Conservation (phyloP, 2,888 invertebrate species). For the Chrysina gloriosa region DNA sequence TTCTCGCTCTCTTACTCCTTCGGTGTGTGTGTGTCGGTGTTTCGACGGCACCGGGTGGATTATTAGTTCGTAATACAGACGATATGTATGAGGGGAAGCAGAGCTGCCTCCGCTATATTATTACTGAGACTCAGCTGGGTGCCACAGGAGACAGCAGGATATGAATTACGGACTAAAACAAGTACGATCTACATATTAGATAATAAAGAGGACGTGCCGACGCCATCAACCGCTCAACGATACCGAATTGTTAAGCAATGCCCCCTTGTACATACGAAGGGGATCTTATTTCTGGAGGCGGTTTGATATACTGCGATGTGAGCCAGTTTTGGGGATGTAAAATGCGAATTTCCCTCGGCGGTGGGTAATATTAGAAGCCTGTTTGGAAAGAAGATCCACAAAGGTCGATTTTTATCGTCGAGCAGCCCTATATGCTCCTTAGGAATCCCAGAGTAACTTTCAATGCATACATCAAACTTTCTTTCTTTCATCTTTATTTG, state of each 20-base stretch:
- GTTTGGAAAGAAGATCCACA: no score
- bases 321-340: neutral
- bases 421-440: no score
- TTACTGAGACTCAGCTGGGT: neutral
- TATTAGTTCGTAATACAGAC: slow-evolving; percentile 10
- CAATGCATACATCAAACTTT: no score
- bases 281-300: neutral
- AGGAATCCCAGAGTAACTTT: no score
- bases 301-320: neutral
- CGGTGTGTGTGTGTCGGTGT: no score
- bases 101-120: neutral
- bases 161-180: slow-evolving; percentile 4
- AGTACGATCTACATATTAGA: slow-evolving; percentile 9
- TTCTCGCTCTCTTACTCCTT: no score
- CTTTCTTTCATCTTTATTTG: no score
- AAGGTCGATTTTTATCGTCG: no score
- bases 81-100: neutral
- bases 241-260: neutral
- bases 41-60: neutral
- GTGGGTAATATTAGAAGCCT: neutral
- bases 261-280: neutral
- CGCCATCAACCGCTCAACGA: neutral
- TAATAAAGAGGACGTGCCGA: neutral
- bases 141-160: slow-evolving; percentile 3
- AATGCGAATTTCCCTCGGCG: neutral